These are phyloP conservation scores for Odontomachus brunneus DNA, from an alignment of 1,140 invertebrate species.

Conservation along the genomic window DNA sequence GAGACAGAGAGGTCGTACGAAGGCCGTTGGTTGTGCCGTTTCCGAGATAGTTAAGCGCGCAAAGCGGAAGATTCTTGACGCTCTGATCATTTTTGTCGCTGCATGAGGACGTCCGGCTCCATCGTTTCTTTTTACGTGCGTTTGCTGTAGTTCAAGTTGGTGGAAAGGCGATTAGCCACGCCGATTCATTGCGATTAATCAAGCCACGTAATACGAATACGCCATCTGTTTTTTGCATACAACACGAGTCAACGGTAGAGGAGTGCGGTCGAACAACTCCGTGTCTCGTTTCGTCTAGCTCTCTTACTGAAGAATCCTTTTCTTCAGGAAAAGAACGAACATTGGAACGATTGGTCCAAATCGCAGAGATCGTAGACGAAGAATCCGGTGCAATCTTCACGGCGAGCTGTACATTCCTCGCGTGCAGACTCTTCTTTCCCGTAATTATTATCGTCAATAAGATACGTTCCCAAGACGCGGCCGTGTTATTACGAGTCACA, in stretches of 20 bases:
- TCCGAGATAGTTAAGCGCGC: slow-evolving; percentile 5
- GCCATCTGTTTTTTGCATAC: slow-evolving; percentile 2
- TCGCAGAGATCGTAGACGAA: too few species aligned
- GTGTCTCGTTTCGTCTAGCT: neutral
- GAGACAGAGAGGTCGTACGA: neutral
- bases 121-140: slow-evolving; percentile 54
- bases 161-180: slow-evolving; percentile 64
- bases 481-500: neutral
- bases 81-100: slow-evolving; percentile 35
- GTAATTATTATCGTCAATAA: slow-evolving; percentile 17
- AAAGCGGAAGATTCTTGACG: slow-evolving; percentile 20
- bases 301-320: neutral
- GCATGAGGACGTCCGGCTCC: slow-evolving; percentile 27
- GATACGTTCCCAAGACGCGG: neutral
- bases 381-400: too few species aligned
- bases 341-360: too few species aligned
- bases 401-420: too few species aligned
- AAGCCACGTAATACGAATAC: neutral
- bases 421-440: too few species aligned
- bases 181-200: slow-evolving; percentile 35
- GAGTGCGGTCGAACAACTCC: slow-evolving; percentile 9
- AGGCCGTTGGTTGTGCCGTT: neutral
- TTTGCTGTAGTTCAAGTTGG: slow-evolving; percentile 75
- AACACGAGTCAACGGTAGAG: neutral
- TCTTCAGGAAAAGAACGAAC: neutral